Base-by-base conservation (phyloP, 2,888 invertebrate genomes). In the Phymatocera aterrima region DNA sequence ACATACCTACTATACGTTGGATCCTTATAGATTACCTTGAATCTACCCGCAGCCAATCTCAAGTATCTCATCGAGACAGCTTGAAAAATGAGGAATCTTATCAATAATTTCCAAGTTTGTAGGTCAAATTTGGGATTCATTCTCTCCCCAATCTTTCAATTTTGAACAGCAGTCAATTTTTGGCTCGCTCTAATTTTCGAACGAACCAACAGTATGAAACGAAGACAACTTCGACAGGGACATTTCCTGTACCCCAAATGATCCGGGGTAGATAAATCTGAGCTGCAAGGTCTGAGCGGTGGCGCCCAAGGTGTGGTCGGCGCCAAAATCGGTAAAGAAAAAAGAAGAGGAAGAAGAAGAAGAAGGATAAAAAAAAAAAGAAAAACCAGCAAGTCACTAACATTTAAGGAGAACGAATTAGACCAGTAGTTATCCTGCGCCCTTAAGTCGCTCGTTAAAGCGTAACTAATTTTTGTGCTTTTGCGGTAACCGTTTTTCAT, bases 401-500 rank as follows among this genome's bases (percentile, higher is more conserved):
- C 28, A 51, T 72, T 72, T 48, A 72, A 72, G 31, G 34, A 48
- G 72, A 72, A 31, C 46, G 31, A 51, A 51, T 31, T 15, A 18
- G 48, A 46, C 72, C 21, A 31, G 72, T 51, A 34, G 28, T 72
- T 72, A 48, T 31, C 72, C 72, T 12, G 68, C 43, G 18, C 68
- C 43, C 43, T 68, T 46, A 68, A 68, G 72, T 34, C 28, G 72
- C 48, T 77, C 79, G 83, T 82, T 81, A 83, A 83, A 85, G 83
- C 85, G 83, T 84, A 83, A 85, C 85, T 85, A 86, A 87, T 87
- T 87, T 86, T 81, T 78, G 64, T 64, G 81, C 80, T 81, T 80
- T 79, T 81, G 79, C 79, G 79, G 34, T 48, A 34, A 43, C 48
- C 34, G 51, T 51, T 72, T 48, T 51, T 37, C 37, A 8, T 34